phyloP scores from a whole-genome alignment of 2,888 invertebrate species.

The Petrolisthes manimaculis region DNA sequence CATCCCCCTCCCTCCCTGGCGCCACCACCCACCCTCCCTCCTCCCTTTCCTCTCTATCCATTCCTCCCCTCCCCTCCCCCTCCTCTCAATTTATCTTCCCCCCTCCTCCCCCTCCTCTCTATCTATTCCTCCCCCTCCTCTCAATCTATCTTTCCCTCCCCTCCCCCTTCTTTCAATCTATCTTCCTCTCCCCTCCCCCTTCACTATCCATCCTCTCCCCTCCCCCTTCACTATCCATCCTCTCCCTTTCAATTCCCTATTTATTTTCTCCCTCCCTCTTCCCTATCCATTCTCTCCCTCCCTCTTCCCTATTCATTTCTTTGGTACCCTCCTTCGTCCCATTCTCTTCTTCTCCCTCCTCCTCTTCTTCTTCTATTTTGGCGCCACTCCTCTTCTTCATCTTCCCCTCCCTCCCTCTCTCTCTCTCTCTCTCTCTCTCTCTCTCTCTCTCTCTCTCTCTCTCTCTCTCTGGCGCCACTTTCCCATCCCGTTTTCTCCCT shows the following conservation, averaged over 20 bases:
- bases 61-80: neutral
- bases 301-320: neutral
- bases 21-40: neutral
- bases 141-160: neutral
- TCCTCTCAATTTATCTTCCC: neutral
- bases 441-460: too few species aligned
- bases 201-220: too few species aligned
- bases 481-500: neutral
- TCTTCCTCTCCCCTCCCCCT: constrained; percentile 6
- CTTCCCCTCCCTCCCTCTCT: neutral
- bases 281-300: too few species aligned
- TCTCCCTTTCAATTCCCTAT: too few species aligned
- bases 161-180: neutral
- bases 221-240: too few species aligned
- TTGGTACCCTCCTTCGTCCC: neutral
- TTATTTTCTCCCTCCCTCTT: neutral
- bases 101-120: neutral
- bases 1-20: neutral
- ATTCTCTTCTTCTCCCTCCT: neutral
- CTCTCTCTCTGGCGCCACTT: neutral
- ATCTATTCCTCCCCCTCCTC: neutral
- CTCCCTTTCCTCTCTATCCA: constrained; percentile 3
- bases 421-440: too few species aligned
- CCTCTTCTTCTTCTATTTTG: too few species aligned
- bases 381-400: too few species aligned